These are phyloP conservation scores for Graphium colonna DNA, from an alignment of 2,888 invertebrate genomes.

Conservation along the genomic window DNA sequence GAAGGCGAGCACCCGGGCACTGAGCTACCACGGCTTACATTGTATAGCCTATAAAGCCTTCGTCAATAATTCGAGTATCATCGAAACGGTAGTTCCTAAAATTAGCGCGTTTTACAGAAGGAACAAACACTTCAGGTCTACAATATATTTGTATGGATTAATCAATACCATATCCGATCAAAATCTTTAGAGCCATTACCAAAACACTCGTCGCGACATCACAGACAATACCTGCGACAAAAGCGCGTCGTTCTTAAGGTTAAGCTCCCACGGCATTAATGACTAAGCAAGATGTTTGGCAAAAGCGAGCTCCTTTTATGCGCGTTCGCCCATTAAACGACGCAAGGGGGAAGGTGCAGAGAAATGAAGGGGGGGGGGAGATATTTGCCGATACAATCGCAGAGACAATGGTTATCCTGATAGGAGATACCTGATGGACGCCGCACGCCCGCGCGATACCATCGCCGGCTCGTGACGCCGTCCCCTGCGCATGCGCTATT, in stretches of 20 bases:
- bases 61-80: no score
- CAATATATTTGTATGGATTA: no score
- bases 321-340: conserved; percentile 59
- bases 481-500: conserved; percentile 73
- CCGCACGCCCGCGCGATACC: conserved; percentile 69
- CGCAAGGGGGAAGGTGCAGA: conserved; percentile 71
- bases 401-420: conserved; percentile 44
- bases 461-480: conserved; percentile 67
- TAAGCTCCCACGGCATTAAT: conserved; percentile 70
- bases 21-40: no score
- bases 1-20: no score
- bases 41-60: no score
- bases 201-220: no score
- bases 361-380: conserved; percentile 67
- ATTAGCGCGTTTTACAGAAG: no score
- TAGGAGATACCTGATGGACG: conserved; percentile 69
- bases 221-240: no score
- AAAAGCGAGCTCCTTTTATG: conserved; percentile 64
- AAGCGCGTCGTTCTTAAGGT: conserved; percentile 23
- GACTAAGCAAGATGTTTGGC: conserved; percentile 68
- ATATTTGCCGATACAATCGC: conserved; percentile 75
- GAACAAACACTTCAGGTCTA: no score
- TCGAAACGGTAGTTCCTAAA: no score
- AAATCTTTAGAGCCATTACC: no score
- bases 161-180: no score